phyloP scores from a whole-genome alignment of 2,797 vertebrate genomes.

The Gymnopithys bicolor region DNA sequence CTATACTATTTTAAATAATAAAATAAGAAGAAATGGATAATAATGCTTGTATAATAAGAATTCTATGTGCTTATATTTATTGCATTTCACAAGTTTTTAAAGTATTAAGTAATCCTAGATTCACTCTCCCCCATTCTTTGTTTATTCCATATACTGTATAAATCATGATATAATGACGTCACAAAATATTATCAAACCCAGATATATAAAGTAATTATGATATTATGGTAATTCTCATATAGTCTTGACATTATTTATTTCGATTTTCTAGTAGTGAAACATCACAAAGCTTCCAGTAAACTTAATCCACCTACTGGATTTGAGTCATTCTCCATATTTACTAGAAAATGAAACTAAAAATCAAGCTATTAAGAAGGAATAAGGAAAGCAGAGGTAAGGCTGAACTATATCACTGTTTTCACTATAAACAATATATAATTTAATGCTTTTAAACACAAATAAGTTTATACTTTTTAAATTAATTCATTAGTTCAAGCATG shows the following conservation, averaged over 20 bases:
- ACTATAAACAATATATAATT: not conserved
- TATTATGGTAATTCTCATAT: not conserved
- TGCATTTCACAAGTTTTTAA: not conserved
- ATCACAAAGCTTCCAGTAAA: not conserved
- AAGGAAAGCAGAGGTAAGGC: not conserved
- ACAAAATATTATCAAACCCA: not conserved
- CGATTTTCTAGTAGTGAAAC: not conserved
- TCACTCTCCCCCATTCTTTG: not conserved
- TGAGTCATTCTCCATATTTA: not conserved
- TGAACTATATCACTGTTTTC: not conserved
- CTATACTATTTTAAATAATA: not conserved
- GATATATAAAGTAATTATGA: not conserved
- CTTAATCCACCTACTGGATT: not conserved
- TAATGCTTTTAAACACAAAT: not conserved
- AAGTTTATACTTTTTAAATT: not conserved
- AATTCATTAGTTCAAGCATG: not conserved
- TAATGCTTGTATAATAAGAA: not conserved
- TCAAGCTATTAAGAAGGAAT: not conserved
- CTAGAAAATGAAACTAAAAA: not conserved
- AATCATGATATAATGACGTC: not conserved
- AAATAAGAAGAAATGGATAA: not conserved
- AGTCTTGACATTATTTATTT: not conserved
- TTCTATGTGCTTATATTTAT: not conserved
- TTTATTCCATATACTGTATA: not conserved
- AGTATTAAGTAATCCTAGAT: not conserved